Conservation (phyloP, 2,797 vertebrate species). For the Coreius guichenoti region DNA sequence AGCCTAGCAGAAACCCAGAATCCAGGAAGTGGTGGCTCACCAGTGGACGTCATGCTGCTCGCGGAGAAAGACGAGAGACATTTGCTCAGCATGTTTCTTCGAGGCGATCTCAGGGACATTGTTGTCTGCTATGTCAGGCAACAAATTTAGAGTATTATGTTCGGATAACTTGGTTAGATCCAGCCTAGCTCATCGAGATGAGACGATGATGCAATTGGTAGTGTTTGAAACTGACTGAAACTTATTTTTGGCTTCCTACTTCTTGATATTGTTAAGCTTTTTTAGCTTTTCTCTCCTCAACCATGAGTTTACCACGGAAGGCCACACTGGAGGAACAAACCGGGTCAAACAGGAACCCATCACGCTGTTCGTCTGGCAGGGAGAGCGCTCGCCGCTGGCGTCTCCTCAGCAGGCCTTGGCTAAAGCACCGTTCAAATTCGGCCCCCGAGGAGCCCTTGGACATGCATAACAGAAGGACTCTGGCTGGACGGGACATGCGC, state of each 20-base stretch:
- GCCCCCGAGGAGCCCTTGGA: constrained; percentile 60
- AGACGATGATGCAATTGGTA: not conserved
- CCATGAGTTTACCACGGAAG: constrained; percentile 64
- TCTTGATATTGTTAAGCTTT: not conserved
- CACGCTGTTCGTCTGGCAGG: not conserved
- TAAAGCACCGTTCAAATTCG: constrained; percentile 19
- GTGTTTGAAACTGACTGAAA: not conserved
- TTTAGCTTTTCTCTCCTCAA: not conserved
- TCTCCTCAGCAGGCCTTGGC: constrained; percentile 58
- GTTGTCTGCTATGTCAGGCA: constrained; percentile 5
- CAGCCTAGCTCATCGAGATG: not conserved
- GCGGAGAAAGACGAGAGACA: constrained; percentile 6
- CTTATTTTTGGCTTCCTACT: not conserved
- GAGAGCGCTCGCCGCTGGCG: constrained; percentile 52
- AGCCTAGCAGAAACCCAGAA: constrained; percentile 52
- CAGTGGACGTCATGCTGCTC: constrained; percentile 36
- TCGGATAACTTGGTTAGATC: not conserved
- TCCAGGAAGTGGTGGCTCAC: constrained; percentile 61
- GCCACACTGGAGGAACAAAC: constrained; percentile 12
- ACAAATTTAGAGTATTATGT: constrained; percentile 9
- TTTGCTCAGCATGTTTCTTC: constrained; percentile 20
- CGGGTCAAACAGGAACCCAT: constrained; percentile 27
- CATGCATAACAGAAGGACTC: constrained; percentile 62
- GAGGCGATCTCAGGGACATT: not conserved
- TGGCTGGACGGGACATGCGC: constrained; percentile 12